Evolutionary conservation across 2,113 vertebrate genomes (phyloP), one percentile per base, ranked within the genome.

Genomic region (Verasper variegatus): DNA sequence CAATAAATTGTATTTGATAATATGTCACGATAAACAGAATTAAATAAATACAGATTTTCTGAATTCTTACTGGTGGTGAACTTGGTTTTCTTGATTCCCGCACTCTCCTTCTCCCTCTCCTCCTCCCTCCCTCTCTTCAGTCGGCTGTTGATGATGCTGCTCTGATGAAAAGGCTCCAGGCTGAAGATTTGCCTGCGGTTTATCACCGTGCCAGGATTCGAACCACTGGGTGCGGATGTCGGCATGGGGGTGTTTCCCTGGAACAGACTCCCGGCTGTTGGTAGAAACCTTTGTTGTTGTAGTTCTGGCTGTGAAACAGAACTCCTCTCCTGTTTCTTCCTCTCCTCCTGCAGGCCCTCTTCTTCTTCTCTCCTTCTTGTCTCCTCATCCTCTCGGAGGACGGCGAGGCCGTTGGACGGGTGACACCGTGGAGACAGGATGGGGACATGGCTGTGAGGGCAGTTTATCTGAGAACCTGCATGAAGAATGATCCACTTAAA

Each of bases 141-240:
- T 2, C 85, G 73, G 59, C 35, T 15, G 75, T 27, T 27, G 27
- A 27, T 27, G 27, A 89, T 84, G 82, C 84, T 89, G 81, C 85
- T 89, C 81, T 89, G 87, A 47, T 89, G 89, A 18, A 88, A 89
- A 2, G 89, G 84, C 54, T 89, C 84, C 71, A 88, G 84, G 35
- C 84, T 88, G 63, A 88, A 86, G 23, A 89, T 64, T 0, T 67
- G 55, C 12, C 42, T 56, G 11, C 60, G 68, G 72, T 63, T 89
- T 1, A 74, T 67, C 11, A 31, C 6, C 13, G 9, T 0, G 27
- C 27, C 26, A 13, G 27, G 55, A 54, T 26, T 57, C 0, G 40
- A 71, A 51, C 51, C 51, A 2, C 8, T 6, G 15, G 76, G 24
- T 2, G 13, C 3, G 8, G 59, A n/a, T 2, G 18, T 26, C 5